These are phyloP conservation scores for Neotragus moschatus DNA, from an alignment of 2,113 vertebrate genomes.

Conservation along the genomic window DNA sequence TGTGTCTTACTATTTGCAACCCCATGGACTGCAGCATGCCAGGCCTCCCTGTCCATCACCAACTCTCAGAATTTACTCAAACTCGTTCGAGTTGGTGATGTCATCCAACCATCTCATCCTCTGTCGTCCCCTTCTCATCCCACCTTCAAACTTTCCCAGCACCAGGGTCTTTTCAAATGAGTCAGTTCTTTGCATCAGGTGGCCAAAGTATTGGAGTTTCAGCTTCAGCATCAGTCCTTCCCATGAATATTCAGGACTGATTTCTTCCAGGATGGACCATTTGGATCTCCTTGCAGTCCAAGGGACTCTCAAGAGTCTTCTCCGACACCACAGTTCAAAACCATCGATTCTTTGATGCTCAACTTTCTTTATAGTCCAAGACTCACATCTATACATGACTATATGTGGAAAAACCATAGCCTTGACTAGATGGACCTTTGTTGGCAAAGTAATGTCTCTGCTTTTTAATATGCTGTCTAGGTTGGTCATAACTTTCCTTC, in stretches of 20 bases:
- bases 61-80: not conserved
- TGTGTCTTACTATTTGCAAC: not conserved
- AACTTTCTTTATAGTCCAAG: not conserved
- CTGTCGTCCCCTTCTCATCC: not conserved
- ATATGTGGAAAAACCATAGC: not conserved
- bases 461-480: not conserved
- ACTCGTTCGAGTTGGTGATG: not conserved
- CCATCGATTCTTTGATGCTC: not conserved
- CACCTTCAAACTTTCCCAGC: not conserved
- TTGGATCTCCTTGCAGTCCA: not conserved
- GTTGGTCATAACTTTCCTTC: not conserved
- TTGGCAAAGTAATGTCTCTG: not conserved
- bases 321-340: not conserved
- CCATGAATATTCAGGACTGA: not conserved
- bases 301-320: not conserved
- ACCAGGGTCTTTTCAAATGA: not conserved
- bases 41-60: not conserved
- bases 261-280: not conserved
- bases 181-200: not conserved
- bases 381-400: not conserved
- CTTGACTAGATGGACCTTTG: not conserved
- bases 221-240: not conserved
- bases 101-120: not conserved
- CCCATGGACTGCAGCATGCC: not conserved
- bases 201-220: not conserved